Conservation (phyloP, 2,113 vertebrate species). For the Trochalopteron elliotii region DNA sequence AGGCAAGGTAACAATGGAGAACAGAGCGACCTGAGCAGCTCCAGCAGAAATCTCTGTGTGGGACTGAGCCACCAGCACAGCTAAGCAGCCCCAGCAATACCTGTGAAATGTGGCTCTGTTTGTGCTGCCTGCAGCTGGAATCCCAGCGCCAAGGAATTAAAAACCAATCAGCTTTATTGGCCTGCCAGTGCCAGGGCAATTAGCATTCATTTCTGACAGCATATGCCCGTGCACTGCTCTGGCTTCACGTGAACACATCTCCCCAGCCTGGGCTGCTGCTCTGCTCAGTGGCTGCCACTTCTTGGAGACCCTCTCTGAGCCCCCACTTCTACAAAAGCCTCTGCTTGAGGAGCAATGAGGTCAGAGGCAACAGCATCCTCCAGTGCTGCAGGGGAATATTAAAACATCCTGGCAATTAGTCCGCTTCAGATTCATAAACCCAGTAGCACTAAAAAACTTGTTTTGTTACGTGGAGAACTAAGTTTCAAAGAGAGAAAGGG, state of each 20-base stretch:
- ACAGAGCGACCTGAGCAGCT: background rate
- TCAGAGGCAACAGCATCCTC: background rate
- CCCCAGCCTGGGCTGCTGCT: background rate
- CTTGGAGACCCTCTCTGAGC: background rate
- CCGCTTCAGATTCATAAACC: background rate
- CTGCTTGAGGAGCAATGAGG: accelerated
- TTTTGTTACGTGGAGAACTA: background rate
- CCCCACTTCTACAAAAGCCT: background rate
- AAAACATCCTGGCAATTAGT: background rate
- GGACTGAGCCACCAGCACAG: background rate
- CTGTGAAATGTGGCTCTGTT: background rate
- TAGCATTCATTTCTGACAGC: background rate
- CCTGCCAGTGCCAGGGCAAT: background rate
- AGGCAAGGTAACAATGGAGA: background rate
- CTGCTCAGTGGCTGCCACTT: background rate
- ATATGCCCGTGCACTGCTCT: background rate
- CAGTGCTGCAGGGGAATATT: background rate
- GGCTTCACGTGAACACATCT: accelerated
- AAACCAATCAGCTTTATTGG: conserved; percentile 45
- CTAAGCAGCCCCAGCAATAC: background rate
- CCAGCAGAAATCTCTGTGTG: accelerated
- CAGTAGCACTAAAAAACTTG: background rate
- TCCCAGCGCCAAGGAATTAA: conserved; percentile 30
- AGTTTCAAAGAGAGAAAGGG: background rate
- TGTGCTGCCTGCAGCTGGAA: background rate